Evolutionary conservation across 1,140 invertebrate species (phyloP).

Genomic region (Drosophila sechellia): DNA sequence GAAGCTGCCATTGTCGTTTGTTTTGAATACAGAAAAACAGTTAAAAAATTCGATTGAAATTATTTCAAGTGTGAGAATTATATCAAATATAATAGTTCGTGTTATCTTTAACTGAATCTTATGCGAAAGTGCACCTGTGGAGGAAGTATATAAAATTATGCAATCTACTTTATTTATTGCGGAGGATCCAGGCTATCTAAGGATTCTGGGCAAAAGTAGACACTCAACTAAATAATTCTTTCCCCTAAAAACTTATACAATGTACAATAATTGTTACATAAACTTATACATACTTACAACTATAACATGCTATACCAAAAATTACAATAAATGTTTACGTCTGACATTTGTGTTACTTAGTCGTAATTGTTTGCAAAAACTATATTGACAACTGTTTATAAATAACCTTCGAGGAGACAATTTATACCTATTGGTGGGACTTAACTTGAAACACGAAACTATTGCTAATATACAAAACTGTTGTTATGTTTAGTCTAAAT

Average conservation of each 20-base stretch:
- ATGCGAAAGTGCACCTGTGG: conserved; percentile 36
- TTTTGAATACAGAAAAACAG: conserved; percentile 23
- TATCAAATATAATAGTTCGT: conserved; percentile 62
- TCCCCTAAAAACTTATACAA: conserved; percentile 35
- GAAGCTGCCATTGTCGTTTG: conserved; percentile 48
- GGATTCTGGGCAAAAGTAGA: conserved; percentile 1
- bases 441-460: conserved; percentile 50
- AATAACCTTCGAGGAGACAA: conserved; percentile 30
- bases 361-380: conserved; percentile 76
- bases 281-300: conserved; percentile 41
- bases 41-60: conserved; percentile 55
- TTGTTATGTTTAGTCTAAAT: conserved; percentile 79
- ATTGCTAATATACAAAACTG: conserved; percentile 77
- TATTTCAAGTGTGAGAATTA: conserved; percentile 50
- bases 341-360: conserved; percentile 75
- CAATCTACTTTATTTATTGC: conserved; percentile 18
- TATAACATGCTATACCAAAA: conserved; percentile 52
- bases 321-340: conserved; percentile 54
- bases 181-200: conserved; percentile 18
- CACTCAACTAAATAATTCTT: conserved; percentile 4
- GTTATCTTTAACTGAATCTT: conserved; percentile 67
- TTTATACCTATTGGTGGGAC: conserved; percentile 38
- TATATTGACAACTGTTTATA: conserved; percentile 64
- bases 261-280: conserved; percentile 48
- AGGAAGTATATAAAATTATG: conserved; percentile 26